Evolutionary conservation across 1,140 invertebrate species (phyloP), one percentile per base, ranked within the genome.

Genomic region (Drosophila fuyamai): DNA sequence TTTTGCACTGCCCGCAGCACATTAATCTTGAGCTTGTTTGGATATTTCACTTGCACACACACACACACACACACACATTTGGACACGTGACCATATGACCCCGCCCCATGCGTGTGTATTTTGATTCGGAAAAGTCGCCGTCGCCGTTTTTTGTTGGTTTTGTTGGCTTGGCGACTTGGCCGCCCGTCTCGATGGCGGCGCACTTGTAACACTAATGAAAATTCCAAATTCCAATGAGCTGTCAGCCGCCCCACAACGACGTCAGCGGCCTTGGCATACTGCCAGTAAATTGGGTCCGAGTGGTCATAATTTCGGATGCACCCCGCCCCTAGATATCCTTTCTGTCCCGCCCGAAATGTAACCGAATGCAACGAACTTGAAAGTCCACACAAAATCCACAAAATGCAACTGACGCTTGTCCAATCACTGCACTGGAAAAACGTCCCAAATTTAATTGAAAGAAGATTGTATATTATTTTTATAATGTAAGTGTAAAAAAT

Each of bases 181-280:
- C 54, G 55, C 62, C 76, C 79, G 83, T 86, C 83, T 86, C 83
- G 63, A 88, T 86, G 83, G 83, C 83, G 83, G 67, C 84, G 32
- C 83, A 89, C 76, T 83, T 88, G 83, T 70, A 89, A 84, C 76
- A 80, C 84, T 89, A 88, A 88, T 88, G 83, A 88, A 88, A 89
- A 89, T 74, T 83, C 73, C 84, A 75, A 88, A 89, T 84, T 88
- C 80, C 84, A 80, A 75, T 84, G 76, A 80, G 78, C 83, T 80
- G 83, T 78, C 84, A 77, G 81, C 62, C 60, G 38, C 70, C 59
- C 62, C 44, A 51, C 53, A 59, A 48, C 70, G 32, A 76, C 63
- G 76, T 79, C 71, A 66, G 59, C 51, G 79, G 48, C 83, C 79
- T 88, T 88, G 83, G 83, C 84, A 77, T 36, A 66, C 56, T 80